Conservation (phyloP, 2,888 invertebrate genomes). For the Drosophila siamana region DNA sequence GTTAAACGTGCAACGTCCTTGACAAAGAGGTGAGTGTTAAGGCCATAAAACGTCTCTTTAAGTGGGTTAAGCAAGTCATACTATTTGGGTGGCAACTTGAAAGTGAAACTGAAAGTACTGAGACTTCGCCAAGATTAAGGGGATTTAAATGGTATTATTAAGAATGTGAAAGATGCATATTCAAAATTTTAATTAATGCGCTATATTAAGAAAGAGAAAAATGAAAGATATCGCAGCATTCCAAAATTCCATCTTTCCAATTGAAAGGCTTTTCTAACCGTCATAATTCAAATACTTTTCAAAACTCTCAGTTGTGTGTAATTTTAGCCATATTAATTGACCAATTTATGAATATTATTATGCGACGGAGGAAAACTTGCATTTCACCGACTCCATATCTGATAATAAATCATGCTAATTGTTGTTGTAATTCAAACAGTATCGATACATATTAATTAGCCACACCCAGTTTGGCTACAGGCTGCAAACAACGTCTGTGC, state of each 20-base stretch:
- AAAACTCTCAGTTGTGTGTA: slow-evolving; percentile 25
- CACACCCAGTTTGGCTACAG: slow-evolving; percentile 60
- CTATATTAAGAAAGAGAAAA: too few relatives aligned
- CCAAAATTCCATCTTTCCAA: background rate
- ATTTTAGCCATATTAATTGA: slow-evolving; percentile 66
- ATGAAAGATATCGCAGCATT: background rate
- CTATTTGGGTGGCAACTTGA: slow-evolving; percentile 20
- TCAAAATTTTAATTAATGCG: background rate
- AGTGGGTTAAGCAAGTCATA: slow-evolving; percentile 47
- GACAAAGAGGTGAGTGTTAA: slow-evolving; percentile 74
- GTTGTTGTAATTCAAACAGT: slow-evolving; percentile 76
- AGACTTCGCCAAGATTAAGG: background rate
- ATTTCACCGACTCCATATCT: slow-evolving; percentile 70
- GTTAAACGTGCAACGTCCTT: slow-evolving; percentile 66
- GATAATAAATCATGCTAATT: slow-evolving; percentile 73
- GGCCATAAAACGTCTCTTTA: slow-evolving; percentile 50
- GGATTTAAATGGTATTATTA: too few relatives aligned
- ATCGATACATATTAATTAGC: slow-evolving; percentile 79
- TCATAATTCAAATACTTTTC: slow-evolving; percentile 27
- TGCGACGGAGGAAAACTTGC: slow-evolving; percentile 41
- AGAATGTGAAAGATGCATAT: background rate
- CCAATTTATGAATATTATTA: slow-evolving; percentile 64
- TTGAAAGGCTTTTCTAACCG: background rate
- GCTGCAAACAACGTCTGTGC: slow-evolving; percentile 35
- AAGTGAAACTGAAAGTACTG: slow-evolving; percentile 25